Base-by-base conservation (phyloP, 2,888 invertebrate genomes). In the Dryococelus australis region DNA sequence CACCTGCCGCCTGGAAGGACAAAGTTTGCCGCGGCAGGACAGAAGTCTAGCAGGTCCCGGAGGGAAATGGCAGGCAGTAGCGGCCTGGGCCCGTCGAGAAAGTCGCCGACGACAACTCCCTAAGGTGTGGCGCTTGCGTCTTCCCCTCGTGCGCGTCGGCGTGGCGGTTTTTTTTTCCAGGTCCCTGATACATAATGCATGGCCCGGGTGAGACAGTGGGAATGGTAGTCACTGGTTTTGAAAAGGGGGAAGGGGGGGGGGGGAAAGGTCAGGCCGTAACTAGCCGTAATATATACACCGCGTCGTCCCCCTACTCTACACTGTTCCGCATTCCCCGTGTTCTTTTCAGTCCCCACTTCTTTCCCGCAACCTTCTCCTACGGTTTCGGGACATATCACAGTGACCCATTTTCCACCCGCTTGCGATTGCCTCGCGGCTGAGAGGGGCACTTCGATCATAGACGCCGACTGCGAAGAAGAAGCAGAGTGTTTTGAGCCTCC, bases 201-300 rank as follows among this genome's bases (percentile, higher is more conserved):
- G 65, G n/a, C 24, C 65, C 24, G 65, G 35, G 35, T 35, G 24
- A 65, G 65, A 65, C n/a, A 65, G 65, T n/a, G 65, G 16, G 65
- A 10, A 65, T 65, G 10, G 65, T n/a, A n/a, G n/a, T n/a, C n/a
- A n/a, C n/a, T 65, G 65, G 65, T 24, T n/a, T n/a, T n/a, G n/a
- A n/a, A n/a, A n/a, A n/a, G n/a, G 16, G 4, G 65, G 65, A 6
- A 6, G 65, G 65, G n/a, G 16, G 24, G 65, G 8, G 2, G 65
- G 24, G 6, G 8, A 65, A 65, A 65, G 24, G 65, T 65, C 65
- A 65, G 65, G 24, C n/a, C 65, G 65, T 65, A 65, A 65, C 65
- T 24, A 65, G 65, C 65, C 65, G n/a, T 65, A 65, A 65, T n/a
- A n/a, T 65, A 65, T 65, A 65, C 65, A 65, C 65, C 65, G 65